A percentile compares a stretch with the other conserved stretches of the same genome.
Evolutionary conservation across 2,113 vertebrate species (phyloP).

Genomic region (Mobula birostris): DNA sequence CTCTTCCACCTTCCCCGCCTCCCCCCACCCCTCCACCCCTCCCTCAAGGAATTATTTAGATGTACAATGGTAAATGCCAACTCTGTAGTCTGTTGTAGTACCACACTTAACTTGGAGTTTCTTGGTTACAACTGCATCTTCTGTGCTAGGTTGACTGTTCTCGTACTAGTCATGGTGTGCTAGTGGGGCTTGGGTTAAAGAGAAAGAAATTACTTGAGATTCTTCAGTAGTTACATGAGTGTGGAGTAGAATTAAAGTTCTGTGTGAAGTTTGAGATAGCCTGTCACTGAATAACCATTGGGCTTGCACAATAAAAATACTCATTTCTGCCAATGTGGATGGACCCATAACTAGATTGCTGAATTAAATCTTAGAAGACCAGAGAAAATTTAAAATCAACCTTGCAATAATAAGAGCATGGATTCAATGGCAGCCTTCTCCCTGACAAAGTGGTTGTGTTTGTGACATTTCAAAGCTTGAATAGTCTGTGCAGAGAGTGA

Average conservation of each 20-base stretch:
- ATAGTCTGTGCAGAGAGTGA: background rate
- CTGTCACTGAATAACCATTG: background rate
- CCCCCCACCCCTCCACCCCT: too few species aligned
- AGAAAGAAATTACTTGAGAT: background rate
- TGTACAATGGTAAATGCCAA: background rate
- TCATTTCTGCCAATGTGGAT: background rate
- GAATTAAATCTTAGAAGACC: background rate
- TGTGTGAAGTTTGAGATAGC: background rate
- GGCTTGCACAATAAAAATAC: background rate
- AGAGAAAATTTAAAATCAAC: background rate
- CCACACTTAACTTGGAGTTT: background rate
- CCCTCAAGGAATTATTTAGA: background rate
- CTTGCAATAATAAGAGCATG: background rate
- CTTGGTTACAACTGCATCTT: background rate
- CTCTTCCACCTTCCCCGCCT: too few species aligned
- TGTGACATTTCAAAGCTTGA: background rate
- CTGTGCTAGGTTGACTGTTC: background rate
- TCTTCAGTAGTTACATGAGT: background rate
- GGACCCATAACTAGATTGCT: background rate
- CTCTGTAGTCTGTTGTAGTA: background rate
- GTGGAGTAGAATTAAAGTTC: background rate
- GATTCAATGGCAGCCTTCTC: background rate
- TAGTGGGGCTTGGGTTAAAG: background rate
- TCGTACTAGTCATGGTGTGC: too few species aligned
- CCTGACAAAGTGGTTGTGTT: background rate